Evolutionary conservation across 2,888 invertebrate species (phyloP).

Genomic region (Ectemnius continuus): DNA sequence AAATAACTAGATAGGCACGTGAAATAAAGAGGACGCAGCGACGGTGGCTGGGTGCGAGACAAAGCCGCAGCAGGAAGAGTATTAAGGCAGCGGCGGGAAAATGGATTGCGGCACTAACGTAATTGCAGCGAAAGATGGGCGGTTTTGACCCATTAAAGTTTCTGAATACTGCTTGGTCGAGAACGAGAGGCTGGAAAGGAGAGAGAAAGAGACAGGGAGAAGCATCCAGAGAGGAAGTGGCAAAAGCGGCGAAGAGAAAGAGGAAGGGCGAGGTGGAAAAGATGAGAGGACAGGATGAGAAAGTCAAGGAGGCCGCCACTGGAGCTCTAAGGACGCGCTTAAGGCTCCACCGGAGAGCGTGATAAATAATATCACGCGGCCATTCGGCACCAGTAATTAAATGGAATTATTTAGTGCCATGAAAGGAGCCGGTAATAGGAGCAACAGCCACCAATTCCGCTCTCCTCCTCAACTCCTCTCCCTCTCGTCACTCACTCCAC

Average conservation of each 20-base stretch:
- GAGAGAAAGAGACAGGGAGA: not conserved
- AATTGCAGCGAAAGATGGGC: slow-evolving; percentile 13
- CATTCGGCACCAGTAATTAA: slow-evolving; percentile 68
- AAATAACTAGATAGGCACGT: not conserved
- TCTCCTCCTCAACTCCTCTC: slow-evolving; percentile 12
- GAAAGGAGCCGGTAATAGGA: slow-evolving; percentile 57
- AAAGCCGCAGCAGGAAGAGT: not conserved
- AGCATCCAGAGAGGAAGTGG: not conserved
- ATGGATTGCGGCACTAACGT: slow-evolving; percentile 21
- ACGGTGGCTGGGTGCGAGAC: not conserved
- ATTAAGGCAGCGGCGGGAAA: not conserved
- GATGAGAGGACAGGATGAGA: slow-evolving; percentile 15
- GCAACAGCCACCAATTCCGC: slow-evolving; percentile 44
- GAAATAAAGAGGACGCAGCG: not conserved
- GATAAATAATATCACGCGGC: slow-evolving; percentile 66
- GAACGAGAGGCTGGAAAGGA: not conserved
- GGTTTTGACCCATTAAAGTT: slow-evolving; percentile 43
- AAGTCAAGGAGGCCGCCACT: not conserved
- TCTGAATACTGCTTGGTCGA: slow-evolving; percentile 19
- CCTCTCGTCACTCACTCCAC: slow-evolving; percentile 1
- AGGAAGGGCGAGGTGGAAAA: slow-evolving; percentile 25
- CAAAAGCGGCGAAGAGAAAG: slow-evolving; percentile 17
- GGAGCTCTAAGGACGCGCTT: slow-evolving; percentile 1
- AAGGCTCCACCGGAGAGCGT: slow-evolving; percentile 42
- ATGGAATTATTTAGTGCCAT: slow-evolving; percentile 72